Evolutionary conservation across 2,888 invertebrate species (phyloP).

Genomic region (Pandemis cinnamomeana): DNA sequence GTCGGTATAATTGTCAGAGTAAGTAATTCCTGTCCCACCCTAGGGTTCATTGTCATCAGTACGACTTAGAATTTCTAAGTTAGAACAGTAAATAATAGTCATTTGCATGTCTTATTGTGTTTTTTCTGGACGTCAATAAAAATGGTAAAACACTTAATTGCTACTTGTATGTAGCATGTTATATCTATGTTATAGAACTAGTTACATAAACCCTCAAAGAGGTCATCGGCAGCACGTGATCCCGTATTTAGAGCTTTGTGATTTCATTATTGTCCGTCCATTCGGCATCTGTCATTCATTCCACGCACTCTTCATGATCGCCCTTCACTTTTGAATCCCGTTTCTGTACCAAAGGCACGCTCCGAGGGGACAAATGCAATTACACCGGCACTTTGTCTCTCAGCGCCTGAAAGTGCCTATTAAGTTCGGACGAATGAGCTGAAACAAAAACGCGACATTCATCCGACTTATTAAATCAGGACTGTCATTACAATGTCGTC

Average conservation of each 20-base stretch:
- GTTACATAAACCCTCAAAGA: too few relatives aligned
- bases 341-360: conserved; percentile 6
- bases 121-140: too few relatives aligned
- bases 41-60: too few relatives aligned
- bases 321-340: neutral
- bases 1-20: neutral
- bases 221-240: neutral
- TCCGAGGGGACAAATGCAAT: conserved; percentile 61
- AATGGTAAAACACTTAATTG: too few relatives aligned
- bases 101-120: too few relatives aligned
- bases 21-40: too few relatives aligned
- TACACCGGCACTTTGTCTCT: conserved; percentile 70
- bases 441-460: conserved; percentile 39
- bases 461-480: conserved; percentile 29
- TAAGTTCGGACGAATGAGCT: conserved; percentile 45
- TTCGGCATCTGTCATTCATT: neutral
- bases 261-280: neutral
- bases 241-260: neutral
- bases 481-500: conserved; percentile 11
- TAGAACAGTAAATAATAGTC: too few relatives aligned
- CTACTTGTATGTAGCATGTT: too few relatives aligned
- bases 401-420: conserved; percentile 58
- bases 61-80: too few relatives aligned
- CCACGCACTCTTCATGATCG: neutral
- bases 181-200: too few relatives aligned